Percentiles rank a stretch among this genome's conserved stretches.
phyloP scores from a whole-genome alignment of 2,888 invertebrate genomes.

The Podabrus alpinus region DNA sequence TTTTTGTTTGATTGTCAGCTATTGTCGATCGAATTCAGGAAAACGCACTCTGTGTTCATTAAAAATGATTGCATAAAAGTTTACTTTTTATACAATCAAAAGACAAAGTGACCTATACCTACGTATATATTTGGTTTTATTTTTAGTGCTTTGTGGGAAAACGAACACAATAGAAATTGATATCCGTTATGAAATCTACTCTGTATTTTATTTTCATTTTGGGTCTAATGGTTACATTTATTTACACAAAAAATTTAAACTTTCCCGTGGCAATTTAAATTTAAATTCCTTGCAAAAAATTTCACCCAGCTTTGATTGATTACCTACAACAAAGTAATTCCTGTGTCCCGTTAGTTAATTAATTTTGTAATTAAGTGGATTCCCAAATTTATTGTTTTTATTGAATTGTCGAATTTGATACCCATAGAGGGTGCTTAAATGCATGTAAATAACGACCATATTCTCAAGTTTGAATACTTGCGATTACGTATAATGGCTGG shows the following conservation, averaged over 20 bases:
- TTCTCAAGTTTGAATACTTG: not conserved
- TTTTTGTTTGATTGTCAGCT: not conserved
- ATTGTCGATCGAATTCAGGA: not conserved
- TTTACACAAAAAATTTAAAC: not conserved
- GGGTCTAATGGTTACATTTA: not conserved
- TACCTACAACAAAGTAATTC: not conserved
- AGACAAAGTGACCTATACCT: not conserved
- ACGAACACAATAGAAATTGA: constrained; percentile 1
- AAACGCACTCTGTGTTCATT: not conserved
- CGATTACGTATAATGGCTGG: not conserved
- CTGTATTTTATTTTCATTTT: not conserved
- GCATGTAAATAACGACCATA: not conserved
- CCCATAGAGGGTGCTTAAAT: not conserved
- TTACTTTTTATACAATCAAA: not conserved
- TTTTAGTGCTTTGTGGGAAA: not conserved
- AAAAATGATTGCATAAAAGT: not conserved
- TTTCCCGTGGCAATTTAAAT: not conserved
- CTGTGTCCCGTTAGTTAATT: not conserved
- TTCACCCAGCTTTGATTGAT: not conserved
- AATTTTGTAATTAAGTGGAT: not conserved
- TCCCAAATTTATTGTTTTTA: not conserved
- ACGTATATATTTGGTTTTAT: not conserved
- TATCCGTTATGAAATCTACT: constrained; percentile 1
- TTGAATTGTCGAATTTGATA: not conserved
- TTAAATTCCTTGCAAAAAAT: not conserved